A percentile compares a stretch with the other conserved stretches of the same genome.
These are phyloP conservation scores for Cynopterus sphinx DNA, from an alignment of 2,797 vertebrate genomes.

Conservation along the genomic window DNA sequence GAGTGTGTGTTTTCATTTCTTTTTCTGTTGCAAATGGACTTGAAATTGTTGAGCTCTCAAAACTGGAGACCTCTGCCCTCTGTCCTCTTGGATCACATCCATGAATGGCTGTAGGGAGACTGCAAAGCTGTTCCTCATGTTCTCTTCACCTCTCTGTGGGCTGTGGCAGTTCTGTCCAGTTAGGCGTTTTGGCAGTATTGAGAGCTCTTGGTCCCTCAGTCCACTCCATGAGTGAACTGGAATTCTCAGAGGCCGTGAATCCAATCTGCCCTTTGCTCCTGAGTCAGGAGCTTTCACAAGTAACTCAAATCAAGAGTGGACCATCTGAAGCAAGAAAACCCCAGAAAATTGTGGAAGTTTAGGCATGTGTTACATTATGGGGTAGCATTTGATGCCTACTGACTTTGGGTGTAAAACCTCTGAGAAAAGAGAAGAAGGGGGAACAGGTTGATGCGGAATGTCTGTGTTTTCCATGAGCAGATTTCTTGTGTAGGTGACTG, in stretches of 20 bases:
- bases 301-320: neutral
- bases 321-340: neutral
- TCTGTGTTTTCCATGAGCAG: neutral
- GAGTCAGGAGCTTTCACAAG: neutral
- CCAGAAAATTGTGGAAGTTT: neutral
- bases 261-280: neutral
- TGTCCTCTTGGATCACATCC: neutral
- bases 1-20: neutral
- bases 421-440: neutral
- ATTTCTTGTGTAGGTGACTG: neutral
- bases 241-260: neutral
- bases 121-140: neutral
- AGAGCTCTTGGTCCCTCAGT: neutral
- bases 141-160: neutral
- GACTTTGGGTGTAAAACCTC: neutral
- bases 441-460: neutral
- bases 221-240: neutral
- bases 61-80: neutral
- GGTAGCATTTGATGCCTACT: neutral
- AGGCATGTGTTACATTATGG: neutral
- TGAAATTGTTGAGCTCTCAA: neutral
- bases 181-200: neutral
- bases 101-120: neutral
- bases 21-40: constrained; percentile 1
- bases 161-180: neutral